Evolutionary conservation across 2,888 invertebrate species (phyloP), one percentile per base, ranked within the genome.

Genomic region (Sphaerophoria taeniata): DNA sequence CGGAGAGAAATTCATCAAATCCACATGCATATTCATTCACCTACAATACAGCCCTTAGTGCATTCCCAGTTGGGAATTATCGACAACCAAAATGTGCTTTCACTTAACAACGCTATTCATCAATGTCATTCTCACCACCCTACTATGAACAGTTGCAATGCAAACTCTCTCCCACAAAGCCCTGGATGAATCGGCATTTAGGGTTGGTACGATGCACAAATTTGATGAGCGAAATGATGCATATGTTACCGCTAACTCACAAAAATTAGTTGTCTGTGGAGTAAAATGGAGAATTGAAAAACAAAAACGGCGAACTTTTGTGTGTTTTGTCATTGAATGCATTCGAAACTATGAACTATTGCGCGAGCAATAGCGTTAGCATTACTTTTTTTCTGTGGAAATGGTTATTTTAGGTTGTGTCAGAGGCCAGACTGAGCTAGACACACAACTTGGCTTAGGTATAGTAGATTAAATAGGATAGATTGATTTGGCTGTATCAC

Each of bases 21-120:
- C 85, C 81, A 70, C 67, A 77, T 85, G 72, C 77, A 81, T 77
- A 80, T 80, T 84, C 84, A 75, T 76, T 75, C 49, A 34, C 70
- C 65, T 83, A 74, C 71, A 80, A 80, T 56, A 5, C 47, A 47
- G 47, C 24, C 24, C 58, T 74, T 65, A 67, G 67, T 84, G 74
- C 71, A 70, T 69, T 72, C 56, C 63, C 76, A 76, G 80, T 70
- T 80, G 85, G 69, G 65, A 72, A 70, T 58, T 71, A 73, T 85
- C 73, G 69, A 76, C 84, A 80, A 55, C 72, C 72, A 31, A 85
- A 76, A 81, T 85, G 85, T 73, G 81, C 85, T 85, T 65, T 85
- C 76, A 76, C 85, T 85, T 85, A 85, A n/a, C n/a, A n/a, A 77
- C 56, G 72, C 85, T 77, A 81, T 85, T 85, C 85, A 85, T 81